Evolutionary conservation across 2,113 vertebrate genomes (phyloP).

Genomic region (Pungitius pungitius): DNA sequence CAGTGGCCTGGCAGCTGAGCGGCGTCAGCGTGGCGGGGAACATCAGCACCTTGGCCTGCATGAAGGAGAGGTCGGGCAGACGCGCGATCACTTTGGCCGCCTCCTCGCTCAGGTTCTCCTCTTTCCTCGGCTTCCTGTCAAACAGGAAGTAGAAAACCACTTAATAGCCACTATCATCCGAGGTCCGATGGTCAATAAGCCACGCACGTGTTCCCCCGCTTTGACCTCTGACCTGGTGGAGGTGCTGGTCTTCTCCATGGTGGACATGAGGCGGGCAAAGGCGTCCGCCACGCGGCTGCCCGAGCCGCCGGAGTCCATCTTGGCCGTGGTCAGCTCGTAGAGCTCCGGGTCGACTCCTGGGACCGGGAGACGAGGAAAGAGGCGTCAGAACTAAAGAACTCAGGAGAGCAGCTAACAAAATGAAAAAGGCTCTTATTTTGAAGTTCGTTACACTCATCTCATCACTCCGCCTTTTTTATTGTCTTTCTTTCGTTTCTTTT

Average conservation of each 20-base stretch:
- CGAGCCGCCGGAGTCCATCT: conserved; percentile 86
- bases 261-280: conserved; percentile 96
- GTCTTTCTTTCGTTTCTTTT: background rate
- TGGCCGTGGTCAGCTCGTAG: conserved; percentile 94
- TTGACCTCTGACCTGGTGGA: conserved; percentile 85
- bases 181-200: too few species aligned
- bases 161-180: too few species aligned
- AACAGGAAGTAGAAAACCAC: background rate
- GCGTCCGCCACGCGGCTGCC: conserved; percentile 89
- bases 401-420: too few species aligned
- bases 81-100: conserved; percentile 89
- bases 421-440: background rate
- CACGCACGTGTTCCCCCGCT: background rate
- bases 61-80: conserved; percentile 96
- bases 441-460: background rate
- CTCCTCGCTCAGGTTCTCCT: conserved; percentile 94
- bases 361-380: too few species aligned
- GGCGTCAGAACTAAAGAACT: too few species aligned
- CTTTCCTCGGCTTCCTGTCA: conserved; percentile 88
- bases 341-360: conserved; percentile 97
- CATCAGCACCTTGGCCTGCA: conserved; percentile 99
- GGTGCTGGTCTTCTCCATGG: conserved; percentile 95
- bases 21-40: conserved; percentile 94
- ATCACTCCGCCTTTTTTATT: background rate
- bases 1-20: conserved; percentile 70